Base-by-base conservation (phyloP, 1,140 invertebrate genomes). In the Acyrthosiphon pisum region DNA sequence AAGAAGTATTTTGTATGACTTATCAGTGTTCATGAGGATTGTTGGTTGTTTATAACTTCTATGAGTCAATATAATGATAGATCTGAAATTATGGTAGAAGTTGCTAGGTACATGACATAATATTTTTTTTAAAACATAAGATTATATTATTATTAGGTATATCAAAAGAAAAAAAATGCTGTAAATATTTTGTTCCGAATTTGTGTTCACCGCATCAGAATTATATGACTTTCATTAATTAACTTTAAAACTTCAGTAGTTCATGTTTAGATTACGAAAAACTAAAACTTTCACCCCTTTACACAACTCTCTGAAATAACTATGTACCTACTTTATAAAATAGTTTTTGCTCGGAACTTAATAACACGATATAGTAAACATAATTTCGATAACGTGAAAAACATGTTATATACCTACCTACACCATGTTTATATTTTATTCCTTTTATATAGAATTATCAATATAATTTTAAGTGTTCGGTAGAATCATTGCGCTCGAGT, bases 251-350 rank as follows among this genome's bases (percentile, higher is more conserved):
- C 86, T 87, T 87, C 46, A 48, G 86, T 87, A 87, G 86, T 87
- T 50, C 86, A 87, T 87, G 86, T 87, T 87, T 87, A 87, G 86
- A 87, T 87, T 87, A 87, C 46, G 30, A 87, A 87, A 87, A 87
- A 48, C 46, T 26, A 87, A 87, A 87, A 87, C 46, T 87, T 87
- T 46, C 46, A 87, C 44, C 30, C 86, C 86, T 48, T 87, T 48
- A 48, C 26, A 18, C 9, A 30, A 18, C 14, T 87, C 44, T 48
- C 11, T 14, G 84, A 87, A 87, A 87, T 87, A 46, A 86, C 23
- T 46, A 48, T 26, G 22, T 87, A 87, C 41, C 23, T 87, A 87
- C 84, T 86, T 86, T 18, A 87, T 48, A 46, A 87, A 50, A 87
- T 87, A 87, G 26, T 87, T 87, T n/a, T 48, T n/a, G n/a, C 46